phyloP scores from a whole-genome alignment of 2,797 vertebrate genomes.

The Danio choprae region DNA sequence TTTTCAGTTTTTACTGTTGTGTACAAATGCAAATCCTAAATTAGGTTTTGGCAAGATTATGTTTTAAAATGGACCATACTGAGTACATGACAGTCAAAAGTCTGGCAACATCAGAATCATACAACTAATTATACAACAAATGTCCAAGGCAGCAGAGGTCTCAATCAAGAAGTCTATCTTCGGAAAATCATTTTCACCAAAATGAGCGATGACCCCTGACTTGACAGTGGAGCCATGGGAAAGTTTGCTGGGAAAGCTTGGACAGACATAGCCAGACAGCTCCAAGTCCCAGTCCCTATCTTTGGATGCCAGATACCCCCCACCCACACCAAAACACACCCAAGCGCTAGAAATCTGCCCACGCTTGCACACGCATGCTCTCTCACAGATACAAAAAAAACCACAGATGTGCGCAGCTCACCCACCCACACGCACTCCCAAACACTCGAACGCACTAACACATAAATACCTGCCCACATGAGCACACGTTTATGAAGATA shows the following conservation, averaged over 20 bases:
- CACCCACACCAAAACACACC: conserved; percentile 60
- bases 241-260: conserved; percentile 55
- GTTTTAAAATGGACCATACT: not conserved
- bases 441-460: conserved; percentile 57
- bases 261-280: conserved; percentile 51
- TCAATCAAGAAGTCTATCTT: conserved; percentile 22
- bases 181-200: conserved; percentile 17
- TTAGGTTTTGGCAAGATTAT: too few relatives aligned
- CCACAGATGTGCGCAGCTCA: conserved; percentile 66
- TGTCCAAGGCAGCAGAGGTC: not conserved
- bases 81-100: not conserved
- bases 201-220: conserved; percentile 50
- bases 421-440: conserved; percentile 59
- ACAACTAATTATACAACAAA: not conserved
- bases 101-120: not conserved
- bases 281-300: conserved; percentile 61
- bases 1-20: too few relatives aligned
- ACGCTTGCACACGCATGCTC: conserved; percentile 54
- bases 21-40: too few relatives aligned
- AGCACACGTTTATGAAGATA: conserved; percentile 51
- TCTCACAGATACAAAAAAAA: conserved; percentile 54
- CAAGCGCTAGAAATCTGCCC: conserved; percentile 59
- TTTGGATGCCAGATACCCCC: conserved; percentile 60
- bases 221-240: conserved; percentile 57
- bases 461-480: conserved; percentile 65